A percentile compares a stretch with the other conserved stretches of the same genome.
These are phyloP conservation scores for Julus scanicus DNA, from an alignment of 2,888 invertebrate species.

Conservation along the genomic window DNA sequence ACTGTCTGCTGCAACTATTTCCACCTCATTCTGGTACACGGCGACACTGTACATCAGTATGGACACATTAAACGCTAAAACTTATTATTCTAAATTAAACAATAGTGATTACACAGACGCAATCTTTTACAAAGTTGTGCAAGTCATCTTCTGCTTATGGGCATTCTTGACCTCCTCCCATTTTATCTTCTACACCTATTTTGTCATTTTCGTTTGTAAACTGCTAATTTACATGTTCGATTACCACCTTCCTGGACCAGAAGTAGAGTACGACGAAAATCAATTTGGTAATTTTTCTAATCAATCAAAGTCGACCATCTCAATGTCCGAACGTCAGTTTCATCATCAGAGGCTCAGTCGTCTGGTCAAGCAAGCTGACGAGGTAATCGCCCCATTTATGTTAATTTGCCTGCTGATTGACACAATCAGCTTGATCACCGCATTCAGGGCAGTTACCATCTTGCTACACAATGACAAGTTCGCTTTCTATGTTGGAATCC, in stretches of 20 bases:
- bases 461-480: background rate
- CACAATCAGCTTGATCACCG: background rate
- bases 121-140: background rate
- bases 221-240: background rate
- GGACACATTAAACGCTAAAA: background rate
- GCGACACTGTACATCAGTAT: background rate
- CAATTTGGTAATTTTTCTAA: background rate
- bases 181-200: slow-evolving; percentile 4
- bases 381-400: background rate
- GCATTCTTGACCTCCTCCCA: background rate
- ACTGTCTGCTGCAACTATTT: background rate
- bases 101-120: background rate
- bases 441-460: background rate
- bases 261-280: background rate
- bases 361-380: slow-evolving; percentile 5
- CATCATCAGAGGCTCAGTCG: background rate
- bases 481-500: background rate
- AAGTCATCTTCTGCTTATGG: background rate
- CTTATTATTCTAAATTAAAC: background rate
- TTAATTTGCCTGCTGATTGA: background rate
- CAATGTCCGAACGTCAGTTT: background rate
- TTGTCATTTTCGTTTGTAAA: slow-evolving; percentile 9
- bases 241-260: background rate
- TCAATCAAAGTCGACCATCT: background rate
- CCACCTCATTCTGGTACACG: background rate